These are phyloP conservation scores for Delia radicum DNA, from an alignment of 1,140 invertebrate genomes.

Conservation along the genomic window DNA sequence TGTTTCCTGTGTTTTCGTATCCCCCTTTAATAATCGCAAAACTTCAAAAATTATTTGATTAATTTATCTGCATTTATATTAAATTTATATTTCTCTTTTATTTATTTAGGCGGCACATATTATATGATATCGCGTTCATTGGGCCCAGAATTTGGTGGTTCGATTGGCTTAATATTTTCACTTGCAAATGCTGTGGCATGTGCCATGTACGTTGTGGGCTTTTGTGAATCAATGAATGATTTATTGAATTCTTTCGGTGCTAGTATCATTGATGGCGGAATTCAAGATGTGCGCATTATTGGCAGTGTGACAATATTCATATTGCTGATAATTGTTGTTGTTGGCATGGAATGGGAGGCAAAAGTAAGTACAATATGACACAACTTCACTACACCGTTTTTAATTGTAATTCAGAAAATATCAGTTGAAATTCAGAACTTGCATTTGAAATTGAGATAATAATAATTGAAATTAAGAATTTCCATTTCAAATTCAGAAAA, in stretches of 20 bases:
- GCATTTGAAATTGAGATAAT: too few species aligned
- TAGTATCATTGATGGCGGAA: constrained; percentile 64
- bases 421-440: too few species aligned
- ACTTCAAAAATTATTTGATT: too few species aligned
- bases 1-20: too few species aligned
- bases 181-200: constrained; percentile 95
- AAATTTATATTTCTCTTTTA: background rate
- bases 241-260: constrained; percentile 61
- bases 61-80: too few species aligned
- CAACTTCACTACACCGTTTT: too few species aligned
- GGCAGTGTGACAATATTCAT: constrained; percentile 76
- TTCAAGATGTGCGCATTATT: constrained; percentile 66
- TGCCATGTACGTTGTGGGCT: constrained; percentile 97
- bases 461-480: too few species aligned
- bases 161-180: constrained; percentile 82
- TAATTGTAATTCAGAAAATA: too few species aligned
- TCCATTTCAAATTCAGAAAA: too few species aligned
- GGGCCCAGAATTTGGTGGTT: constrained; percentile 95
- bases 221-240: constrained; percentile 86
- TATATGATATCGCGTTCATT: constrained; percentile 95
- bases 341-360: constrained; percentile 90
- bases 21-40: too few species aligned
- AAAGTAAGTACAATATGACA: constrained; percentile 61
- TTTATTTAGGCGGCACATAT: constrained; percentile 85
- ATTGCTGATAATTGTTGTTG: constrained; percentile 77